These are phyloP conservation scores for Hyperoodon ampullatus DNA, from an alignment of 2,113 vertebrate species.

Conservation along the genomic window DNA sequence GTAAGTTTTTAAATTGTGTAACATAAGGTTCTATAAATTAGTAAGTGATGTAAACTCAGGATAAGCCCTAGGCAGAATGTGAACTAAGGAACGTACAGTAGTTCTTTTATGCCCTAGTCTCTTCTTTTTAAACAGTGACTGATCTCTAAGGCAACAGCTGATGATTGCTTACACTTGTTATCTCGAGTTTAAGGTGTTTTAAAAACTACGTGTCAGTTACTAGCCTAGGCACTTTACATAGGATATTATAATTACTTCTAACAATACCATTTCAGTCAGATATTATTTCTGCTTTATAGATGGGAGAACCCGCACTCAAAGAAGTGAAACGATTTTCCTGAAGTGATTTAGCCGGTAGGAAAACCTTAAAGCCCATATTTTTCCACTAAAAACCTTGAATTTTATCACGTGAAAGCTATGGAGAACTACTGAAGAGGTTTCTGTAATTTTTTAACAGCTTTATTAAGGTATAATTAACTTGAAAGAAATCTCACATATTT, in stretches of 20 bases:
- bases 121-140: conserved; percentile 23
- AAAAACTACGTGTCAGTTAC: neutral
- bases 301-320: neutral
- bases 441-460: neutral
- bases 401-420: neutral
- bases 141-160: neutral
- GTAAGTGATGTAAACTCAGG: conserved; percentile 49
- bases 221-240: neutral
- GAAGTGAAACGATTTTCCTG: neutral
- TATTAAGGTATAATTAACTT: neutral
- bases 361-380: neutral
- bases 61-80: conserved; percentile 57
- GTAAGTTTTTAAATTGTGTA: conserved; percentile 47
- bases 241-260: neutral
- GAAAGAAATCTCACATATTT: neutral
- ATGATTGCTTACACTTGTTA: neutral
- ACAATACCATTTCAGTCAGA: neutral
- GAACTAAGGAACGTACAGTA: neutral
- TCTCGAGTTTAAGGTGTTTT: neutral
- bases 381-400: neutral
- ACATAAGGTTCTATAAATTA: conserved; percentile 58
- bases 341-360: neutral
- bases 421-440: neutral
- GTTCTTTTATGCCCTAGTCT: neutral
- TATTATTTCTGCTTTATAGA: neutral